Base-by-base conservation (phyloP, 2,113 vertebrate species). In the Corvus cornix region DNA sequence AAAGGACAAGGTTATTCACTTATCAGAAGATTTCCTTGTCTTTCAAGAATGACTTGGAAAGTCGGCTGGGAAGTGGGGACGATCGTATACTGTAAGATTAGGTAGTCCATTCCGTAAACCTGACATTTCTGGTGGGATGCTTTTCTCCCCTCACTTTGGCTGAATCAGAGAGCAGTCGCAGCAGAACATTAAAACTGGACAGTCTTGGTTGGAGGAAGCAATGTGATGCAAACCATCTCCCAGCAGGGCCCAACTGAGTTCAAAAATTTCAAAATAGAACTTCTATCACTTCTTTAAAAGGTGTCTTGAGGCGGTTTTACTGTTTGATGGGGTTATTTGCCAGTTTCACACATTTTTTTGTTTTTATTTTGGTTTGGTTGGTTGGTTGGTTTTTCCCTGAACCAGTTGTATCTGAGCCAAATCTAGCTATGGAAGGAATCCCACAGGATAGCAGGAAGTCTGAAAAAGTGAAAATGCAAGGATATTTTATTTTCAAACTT, bases 331-430 rank as follows among this genome's bases (percentile, higher is more conserved):
- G 0, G 0, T 48, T 55, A 35, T 84, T 72, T 67, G 1, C 15
- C 35, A 11, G 6, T 67, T 78, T 44, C 72, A 49, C 3, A 5
- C 0, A 3, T 26, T 27, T 56, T 41, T 69, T 76, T 33, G 0
- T 0, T 15, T 20, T 11, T 3, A 20, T 23, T 22, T 39, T 24
- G 0, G 15, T 7, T 35, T 24, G 5, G 1, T 27, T 58, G 3
- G 1, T 23, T 69, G 18, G 0, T 18, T 4, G n/a, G 7, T 5
- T 66, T 55, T 48, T 8, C 16, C 30, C 6, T 28, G 6, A 72
- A 22, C 6, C n/a, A 12, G 49, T 52, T 69, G 10, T 10, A n/a
- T 30, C 20, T 43, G 77, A 69, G 20, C 7, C 28, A 74, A 0
- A 13, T 60, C 11, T 39, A 41, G 1, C 5, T 27, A 4, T 59